These are phyloP conservation scores for Oreochromis niloticus DNA, from an alignment of 2,113 vertebrate species.

Conservation along the genomic window DNA sequence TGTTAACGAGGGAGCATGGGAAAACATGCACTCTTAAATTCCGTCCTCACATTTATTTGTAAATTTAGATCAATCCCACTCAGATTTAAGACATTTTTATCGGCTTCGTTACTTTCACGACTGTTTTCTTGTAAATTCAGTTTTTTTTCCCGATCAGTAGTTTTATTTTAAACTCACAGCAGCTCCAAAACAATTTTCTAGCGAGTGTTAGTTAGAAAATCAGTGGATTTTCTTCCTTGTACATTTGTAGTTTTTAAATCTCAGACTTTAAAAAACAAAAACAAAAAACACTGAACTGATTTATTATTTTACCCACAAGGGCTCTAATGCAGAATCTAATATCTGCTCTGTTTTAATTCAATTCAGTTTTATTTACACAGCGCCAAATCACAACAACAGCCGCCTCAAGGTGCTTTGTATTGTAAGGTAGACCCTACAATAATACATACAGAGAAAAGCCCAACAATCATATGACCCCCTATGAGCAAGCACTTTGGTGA, in stretches of 20 bases:
- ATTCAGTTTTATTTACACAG: neutral
- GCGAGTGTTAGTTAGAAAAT: fast-evolving
- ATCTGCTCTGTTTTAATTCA: too few relatives aligned
- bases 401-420: fast-evolving
- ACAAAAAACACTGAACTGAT: neutral
- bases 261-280: neutral
- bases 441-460: too few relatives aligned
- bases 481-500: too few relatives aligned
- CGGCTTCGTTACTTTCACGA: neutral
- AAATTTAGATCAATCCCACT: neutral
- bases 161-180: neutral
- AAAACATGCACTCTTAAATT: neutral
- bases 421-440: too few relatives aligned
- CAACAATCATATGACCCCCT: too few relatives aligned
- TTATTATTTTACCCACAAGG: too few relatives aligned
- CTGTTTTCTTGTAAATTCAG: neutral
- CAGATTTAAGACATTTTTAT: neutral
- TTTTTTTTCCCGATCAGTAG: neutral
- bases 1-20: neutral
- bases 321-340: too few relatives aligned
- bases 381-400: fast-evolving
- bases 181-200: neutral
- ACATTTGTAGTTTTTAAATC: neutral
- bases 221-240: fast-evolving
- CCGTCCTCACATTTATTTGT: neutral